Evolutionary conservation across 1,140 invertebrate genomes (phyloP), one percentile per base, ranked within the genome.

Genomic region (Neodiprion virginianus): DNA sequence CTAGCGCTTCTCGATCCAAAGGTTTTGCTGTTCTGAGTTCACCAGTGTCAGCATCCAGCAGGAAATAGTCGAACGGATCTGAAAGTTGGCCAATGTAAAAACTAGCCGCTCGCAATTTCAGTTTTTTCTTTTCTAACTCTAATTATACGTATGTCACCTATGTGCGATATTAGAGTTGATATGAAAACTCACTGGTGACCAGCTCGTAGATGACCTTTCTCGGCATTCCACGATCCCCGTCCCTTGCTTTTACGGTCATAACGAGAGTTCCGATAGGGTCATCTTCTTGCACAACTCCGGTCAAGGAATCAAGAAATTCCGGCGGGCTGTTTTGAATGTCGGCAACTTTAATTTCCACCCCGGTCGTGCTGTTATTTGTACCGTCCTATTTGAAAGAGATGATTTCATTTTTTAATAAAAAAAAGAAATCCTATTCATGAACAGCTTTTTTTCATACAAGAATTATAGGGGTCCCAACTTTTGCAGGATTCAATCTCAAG

Each of bases 61-160:
- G 87, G 83, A 97, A 97, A 82, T 95, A 96, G 81, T 97, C 95
- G 81, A 94, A 92, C 7, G 95, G 95, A 91, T 97, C 95, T 96
- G 79, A 12, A 86, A 85, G 28, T 40, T 40, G 28, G 28, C 28
- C 28, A 40, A 40, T 40, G 28, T 40, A 40, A 76, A 76, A 66
- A 7, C 14, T 66, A 66, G 21, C 21, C 21, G 61, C 14, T n/a
- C 21, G 28, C 28, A 40, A 40, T 40, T 40, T 40, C 11, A 17
- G 53, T 61, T 61, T 61, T 61, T 14, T 40, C 28, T 40, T 40
- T 40, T 40, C 28, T 40, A 40, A 40, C 28, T 40, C 28, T 40
- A 40, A 40, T 40, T 40, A 40, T 40, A 40, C 1, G 17, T 21
- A 21, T 40, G 5, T 40, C 28, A 40, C 28, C 28, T 40, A 40